These are phyloP conservation scores for Limosa lapponica DNA, from an alignment of 2,797 vertebrate species.

Conservation along the genomic window DNA sequence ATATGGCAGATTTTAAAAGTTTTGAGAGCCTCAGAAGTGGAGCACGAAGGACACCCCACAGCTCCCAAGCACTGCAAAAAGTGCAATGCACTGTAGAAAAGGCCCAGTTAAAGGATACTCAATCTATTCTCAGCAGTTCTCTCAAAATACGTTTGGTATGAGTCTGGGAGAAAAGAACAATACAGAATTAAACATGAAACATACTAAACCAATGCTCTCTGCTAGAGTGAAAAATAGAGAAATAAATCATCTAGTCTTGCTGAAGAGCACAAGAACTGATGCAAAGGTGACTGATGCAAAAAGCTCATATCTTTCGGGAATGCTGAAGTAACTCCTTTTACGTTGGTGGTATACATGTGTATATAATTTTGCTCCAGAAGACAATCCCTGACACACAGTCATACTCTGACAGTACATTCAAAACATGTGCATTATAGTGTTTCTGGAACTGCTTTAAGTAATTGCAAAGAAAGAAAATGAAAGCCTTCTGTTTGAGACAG, in stretches of 20 bases:
- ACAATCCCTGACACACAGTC: neutral
- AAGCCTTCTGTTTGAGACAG: neutral
- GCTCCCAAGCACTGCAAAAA: neutral
- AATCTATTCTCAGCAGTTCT: neutral
- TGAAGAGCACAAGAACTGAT: neutral
- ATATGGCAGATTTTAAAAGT: neutral
- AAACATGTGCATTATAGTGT: neutral
- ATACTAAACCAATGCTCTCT: neutral
- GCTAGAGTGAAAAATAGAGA: neutral
- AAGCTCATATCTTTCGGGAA: neutral
- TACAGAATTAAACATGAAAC: neutral
- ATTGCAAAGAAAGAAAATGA: neutral
- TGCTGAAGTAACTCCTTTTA: neutral
- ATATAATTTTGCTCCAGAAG: neutral
- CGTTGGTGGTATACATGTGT: rapidly evolving
- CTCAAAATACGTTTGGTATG: neutral
- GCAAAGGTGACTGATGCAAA: neutral
- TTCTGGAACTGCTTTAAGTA: neutral
- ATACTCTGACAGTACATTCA: neutral
- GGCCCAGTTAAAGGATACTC: neutral
- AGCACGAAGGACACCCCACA: neutral
- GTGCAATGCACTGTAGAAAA: neutral
- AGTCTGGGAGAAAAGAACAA: neutral
- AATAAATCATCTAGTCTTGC: neutral
- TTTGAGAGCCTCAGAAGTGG: neutral